A percentile compares a stretch with the other conserved stretches of the same genome.
These are phyloP conservation scores for Agrenia bidenticulata DNA, from an alignment of 2,888 invertebrate species.

Conservation along the genomic window DNA sequence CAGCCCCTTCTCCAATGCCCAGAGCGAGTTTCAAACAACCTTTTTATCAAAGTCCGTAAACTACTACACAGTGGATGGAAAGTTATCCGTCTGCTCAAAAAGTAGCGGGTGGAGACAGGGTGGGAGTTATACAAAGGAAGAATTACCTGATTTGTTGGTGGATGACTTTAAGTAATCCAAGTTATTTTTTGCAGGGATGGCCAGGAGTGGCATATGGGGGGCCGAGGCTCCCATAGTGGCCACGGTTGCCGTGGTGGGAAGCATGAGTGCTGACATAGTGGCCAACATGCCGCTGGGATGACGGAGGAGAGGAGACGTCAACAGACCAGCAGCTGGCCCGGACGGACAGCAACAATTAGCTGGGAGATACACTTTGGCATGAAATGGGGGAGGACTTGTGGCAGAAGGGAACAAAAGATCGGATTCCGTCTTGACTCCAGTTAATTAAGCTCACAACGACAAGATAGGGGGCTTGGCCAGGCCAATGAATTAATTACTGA, in stretches of 20 bases:
- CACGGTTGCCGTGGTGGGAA: conserved; percentile 52
- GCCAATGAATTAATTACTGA: too few relatives aligned
- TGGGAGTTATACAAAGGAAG: too few relatives aligned
- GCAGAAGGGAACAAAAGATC: conserved; percentile 47
- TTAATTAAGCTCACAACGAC: conserved; percentile 2
- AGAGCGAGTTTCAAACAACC: too few relatives aligned
- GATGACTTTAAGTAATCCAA: conserved; percentile 31
- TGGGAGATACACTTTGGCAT: conserved; percentile 54
- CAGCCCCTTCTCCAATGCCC: too few relatives aligned
- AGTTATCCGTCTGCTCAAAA: too few relatives aligned
- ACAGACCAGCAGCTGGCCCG: conserved; percentile 52
- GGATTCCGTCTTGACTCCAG: conserved; percentile 50
- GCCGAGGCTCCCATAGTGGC: conserved; percentile 47
- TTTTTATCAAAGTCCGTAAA: too few relatives aligned
- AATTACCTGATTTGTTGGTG: conserved; percentile 43
- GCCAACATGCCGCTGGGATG: conserved; percentile 53
- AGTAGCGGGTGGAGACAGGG: too few relatives aligned
- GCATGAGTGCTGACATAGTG: conserved; percentile 53
- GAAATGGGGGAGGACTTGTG: conserved; percentile 49
- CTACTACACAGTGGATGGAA: too few relatives aligned
- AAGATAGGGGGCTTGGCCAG: background rate
- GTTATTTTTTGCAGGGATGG: conserved; percentile 40
- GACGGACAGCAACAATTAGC: conserved; percentile 54
- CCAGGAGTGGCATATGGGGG: conserved; percentile 47
- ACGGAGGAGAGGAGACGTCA: conserved; percentile 52